Conservation (phyloP, 1,140 invertebrate genomes). For the Hetaerina americana region DNA sequence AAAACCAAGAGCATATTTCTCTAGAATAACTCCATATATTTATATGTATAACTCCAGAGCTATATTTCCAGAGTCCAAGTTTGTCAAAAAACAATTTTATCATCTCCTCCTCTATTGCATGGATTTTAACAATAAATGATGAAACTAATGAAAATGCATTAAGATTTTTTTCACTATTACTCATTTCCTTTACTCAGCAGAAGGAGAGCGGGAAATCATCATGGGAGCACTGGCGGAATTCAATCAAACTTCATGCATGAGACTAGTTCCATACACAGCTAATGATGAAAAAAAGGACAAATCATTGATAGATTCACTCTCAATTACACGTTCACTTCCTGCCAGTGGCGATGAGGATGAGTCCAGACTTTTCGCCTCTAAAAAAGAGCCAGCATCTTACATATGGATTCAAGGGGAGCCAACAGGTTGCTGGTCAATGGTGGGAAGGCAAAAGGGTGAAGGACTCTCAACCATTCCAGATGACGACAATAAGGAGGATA, state of each 20-base stretch:
- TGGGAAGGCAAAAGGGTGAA: constrained; percentile 31
- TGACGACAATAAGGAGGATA: neutral
- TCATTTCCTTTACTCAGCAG: constrained; percentile 23
- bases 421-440: constrained; percentile 38
- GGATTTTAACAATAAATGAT: neutral
- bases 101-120: too few relatives aligned
- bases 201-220: constrained; percentile 32
- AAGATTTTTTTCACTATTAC: neutral
- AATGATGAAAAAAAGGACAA: constrained; percentile 33
- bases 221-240: constrained; percentile 36
- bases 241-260: constrained; percentile 42
- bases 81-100: too few relatives aligned
- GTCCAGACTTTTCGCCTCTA: neutral
- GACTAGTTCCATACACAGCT: constrained; percentile 39
- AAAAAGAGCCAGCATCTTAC: constrained; percentile 19
- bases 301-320: neutral
- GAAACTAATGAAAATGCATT: neutral
- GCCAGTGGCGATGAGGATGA: too few relatives aligned
- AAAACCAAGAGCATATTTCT: too few relatives aligned
- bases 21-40: too few relatives aligned
- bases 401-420: constrained; percentile 26
- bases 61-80: too few relatives aligned
- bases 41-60: too few relatives aligned
- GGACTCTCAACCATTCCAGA: neutral
- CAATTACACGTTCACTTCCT: too few relatives aligned